Evolutionary conservation across 2,113 vertebrate species (phyloP).

Genomic region (Anoura caudifer): DNA sequence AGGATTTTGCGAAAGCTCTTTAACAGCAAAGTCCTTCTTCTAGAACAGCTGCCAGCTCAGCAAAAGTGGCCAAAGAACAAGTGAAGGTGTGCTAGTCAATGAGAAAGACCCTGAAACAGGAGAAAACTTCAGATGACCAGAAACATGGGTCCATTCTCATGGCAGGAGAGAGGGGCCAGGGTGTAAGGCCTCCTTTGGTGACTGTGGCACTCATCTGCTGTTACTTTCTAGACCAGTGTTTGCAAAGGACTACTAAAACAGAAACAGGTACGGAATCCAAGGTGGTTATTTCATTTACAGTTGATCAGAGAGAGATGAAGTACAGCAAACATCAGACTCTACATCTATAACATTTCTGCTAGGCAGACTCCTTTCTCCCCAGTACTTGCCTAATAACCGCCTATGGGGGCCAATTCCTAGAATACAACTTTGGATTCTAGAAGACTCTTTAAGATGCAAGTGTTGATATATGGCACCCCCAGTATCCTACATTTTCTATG

Average conservation of each 20-base stretch:
- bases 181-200: not conserved
- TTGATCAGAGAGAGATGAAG: not conserved
- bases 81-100: not conserved
- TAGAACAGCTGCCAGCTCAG: not conserved
- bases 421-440: not conserved
- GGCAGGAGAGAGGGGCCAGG: not conserved
- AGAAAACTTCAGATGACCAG: not conserved
- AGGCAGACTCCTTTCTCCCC: no score
- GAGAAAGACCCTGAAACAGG: not conserved
- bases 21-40: not conserved
- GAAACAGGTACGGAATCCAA: not conserved
- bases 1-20: slow-evolving; percentile 32
- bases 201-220: not conserved
- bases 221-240: not conserved
- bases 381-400: not conserved
- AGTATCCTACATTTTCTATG: not conserved
- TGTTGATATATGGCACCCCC: not conserved
- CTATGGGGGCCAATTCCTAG: not conserved
- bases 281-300: slow-evolving; percentile 2
- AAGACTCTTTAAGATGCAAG: not conserved
- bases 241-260: not conserved
- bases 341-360: not conserved
- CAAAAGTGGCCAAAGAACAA: not conserved
- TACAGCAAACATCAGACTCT: not conserved
- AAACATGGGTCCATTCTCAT: not conserved